Conservation (phyloP, 2,888 invertebrate genomes). For the Mesoligia furuncula region DNA sequence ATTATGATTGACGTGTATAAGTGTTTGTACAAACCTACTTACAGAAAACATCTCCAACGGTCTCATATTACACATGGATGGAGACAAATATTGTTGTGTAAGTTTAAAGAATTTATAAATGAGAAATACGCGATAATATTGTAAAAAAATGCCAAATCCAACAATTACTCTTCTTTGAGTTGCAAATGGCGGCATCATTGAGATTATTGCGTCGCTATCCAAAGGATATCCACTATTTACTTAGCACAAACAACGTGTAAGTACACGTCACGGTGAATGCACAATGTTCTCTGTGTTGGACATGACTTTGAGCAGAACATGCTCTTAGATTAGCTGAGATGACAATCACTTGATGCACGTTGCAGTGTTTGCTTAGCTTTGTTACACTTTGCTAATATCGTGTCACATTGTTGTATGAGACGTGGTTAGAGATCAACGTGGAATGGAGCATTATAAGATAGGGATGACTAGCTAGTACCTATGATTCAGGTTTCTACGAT, state of each 20-base stretch:
- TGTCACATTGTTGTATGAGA: conserved; percentile 9
- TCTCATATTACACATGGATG: neutral
- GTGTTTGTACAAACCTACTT: too few relatives aligned
- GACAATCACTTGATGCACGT: conserved; percentile 39
- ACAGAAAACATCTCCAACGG: neutral
- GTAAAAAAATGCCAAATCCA: neutral
- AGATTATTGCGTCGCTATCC: conserved; percentile 4
- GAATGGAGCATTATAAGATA: conserved; percentile 1
- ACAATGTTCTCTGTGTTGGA: conserved; percentile 27
- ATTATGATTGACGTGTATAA: too few relatives aligned
- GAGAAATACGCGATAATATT: neutral
- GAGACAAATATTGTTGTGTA: neutral
- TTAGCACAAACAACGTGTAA: conserved; percentile 8
- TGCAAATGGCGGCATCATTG: conserved; percentile 11
- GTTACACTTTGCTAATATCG: conserved; percentile 3
- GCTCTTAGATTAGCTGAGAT: conserved; percentile 39
- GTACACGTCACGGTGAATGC: conserved; percentile 35
- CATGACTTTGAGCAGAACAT: conserved; percentile 33
- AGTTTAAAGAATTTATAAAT: neutral
- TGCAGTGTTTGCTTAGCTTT: conserved; percentile 34
- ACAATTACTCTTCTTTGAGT: neutral
- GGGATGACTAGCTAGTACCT: neutral
- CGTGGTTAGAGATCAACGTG: conserved; percentile 9
- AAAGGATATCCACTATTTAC: conserved; percentile 25
- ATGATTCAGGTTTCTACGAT: too few relatives aligned